These are phyloP conservation scores for Phrynocephalus versicolor DNA, from an alignment of 2,113 vertebrate genomes.

Conservation along the genomic window DNA sequence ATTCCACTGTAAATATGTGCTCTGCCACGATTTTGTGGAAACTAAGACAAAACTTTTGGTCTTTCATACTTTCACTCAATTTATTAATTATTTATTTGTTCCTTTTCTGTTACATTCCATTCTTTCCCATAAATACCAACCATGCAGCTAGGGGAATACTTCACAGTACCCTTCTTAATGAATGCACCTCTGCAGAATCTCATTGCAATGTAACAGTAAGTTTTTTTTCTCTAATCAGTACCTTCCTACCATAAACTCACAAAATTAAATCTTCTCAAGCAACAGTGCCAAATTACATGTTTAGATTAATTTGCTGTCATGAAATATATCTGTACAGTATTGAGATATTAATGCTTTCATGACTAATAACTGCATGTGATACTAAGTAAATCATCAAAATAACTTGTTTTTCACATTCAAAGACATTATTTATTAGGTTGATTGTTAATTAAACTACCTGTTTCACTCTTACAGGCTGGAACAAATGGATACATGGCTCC, in stretches of 20 bases:
- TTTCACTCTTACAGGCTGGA: constrained; percentile 80
- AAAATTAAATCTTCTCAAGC: background rate
- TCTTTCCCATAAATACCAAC: no score
- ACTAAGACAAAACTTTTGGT: no score
- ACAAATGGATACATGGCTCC: constrained; percentile 92
- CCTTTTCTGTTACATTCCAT: no score
- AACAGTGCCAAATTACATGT: background rate
- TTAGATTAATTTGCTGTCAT: background rate
- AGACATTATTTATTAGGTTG: constrained; percentile 1
- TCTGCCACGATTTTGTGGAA: no score
- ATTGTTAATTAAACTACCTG: constrained; percentile 17
- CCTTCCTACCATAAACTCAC: background rate
- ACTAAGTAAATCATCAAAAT: background rate
- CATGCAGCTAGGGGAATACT: no score
- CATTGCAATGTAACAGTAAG: background rate
- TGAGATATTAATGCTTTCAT: background rate
- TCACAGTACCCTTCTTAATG: background rate
- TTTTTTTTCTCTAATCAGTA: background rate
- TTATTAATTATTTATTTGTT: no score
- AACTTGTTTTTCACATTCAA: background rate
- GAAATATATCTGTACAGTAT: background rate
- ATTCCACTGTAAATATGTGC: no score
- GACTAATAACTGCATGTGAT: constrained; percentile 11
- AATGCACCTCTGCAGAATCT: background rate
- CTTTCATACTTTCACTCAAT: no score